phyloP scores from a whole-genome alignment of 2,888 invertebrate genomes.

The Listrodromus nycthemerus region DNA sequence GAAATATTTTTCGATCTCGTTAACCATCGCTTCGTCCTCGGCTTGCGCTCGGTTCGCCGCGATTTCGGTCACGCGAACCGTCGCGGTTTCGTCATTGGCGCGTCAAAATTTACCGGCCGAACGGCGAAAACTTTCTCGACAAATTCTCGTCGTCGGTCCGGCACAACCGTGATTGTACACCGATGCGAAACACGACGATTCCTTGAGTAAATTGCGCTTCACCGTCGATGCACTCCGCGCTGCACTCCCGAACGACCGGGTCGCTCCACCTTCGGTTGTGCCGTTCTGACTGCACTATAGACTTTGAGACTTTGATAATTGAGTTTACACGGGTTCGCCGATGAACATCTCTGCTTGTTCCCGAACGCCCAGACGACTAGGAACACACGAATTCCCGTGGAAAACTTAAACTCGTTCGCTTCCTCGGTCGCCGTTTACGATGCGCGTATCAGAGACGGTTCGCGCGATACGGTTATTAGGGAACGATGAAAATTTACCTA shows the following conservation, averaged over 20 bases:
- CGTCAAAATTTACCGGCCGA: not conserved
- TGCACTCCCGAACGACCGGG: slow-evolving; percentile 4
- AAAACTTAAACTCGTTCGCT: slow-evolving; percentile 32
- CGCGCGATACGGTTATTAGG: slow-evolving; percentile 17
- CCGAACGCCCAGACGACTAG: slow-evolving; percentile 15
- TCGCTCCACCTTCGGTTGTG: not conserved
- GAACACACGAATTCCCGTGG: slow-evolving; percentile 25
- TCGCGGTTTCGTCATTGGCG: too few species aligned
- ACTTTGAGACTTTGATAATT: slow-evolving; percentile 44
- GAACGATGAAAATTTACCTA: slow-evolving; percentile 8
- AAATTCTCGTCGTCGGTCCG: not conserved
- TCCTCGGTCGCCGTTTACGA: not conserved
- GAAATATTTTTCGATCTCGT: not conserved
- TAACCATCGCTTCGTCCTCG: not conserved
- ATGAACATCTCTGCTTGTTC: slow-evolving; percentile 2
- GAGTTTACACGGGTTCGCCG: slow-evolving; percentile 29
- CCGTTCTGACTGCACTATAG: not conserved
- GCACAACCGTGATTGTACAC: not conserved
- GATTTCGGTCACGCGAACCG: not conserved
- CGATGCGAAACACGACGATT: slow-evolving; percentile 1
- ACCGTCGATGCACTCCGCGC: not conserved
- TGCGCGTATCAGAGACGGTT: not conserved
- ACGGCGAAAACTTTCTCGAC: not conserved
- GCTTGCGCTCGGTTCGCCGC: not conserved
- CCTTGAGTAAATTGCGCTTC: slow-evolving; percentile 15